Conservation (phyloP, 2,888 invertebrate species). For the Melinopterus prodromus region DNA sequence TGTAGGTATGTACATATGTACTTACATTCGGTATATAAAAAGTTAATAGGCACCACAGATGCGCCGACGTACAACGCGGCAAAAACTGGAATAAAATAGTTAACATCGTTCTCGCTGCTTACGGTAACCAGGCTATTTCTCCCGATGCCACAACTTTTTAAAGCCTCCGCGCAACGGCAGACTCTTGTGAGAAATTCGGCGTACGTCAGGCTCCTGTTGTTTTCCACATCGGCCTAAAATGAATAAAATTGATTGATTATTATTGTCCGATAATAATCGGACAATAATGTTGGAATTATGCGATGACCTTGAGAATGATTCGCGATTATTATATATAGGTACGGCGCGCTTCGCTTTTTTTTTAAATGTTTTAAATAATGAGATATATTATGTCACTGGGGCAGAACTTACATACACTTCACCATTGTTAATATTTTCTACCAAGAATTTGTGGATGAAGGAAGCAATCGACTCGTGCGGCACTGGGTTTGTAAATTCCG, state of each 20-base stretch:
- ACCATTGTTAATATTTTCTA: constrained; percentile 13
- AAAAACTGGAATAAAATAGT: constrained; percentile 68
- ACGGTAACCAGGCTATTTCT: constrained; percentile 72
- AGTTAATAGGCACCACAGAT: constrained; percentile 30
- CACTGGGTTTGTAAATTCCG: constrained; percentile 14
- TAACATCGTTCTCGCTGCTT: constrained; percentile 73
- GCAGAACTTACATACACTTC: constrained; percentile 10
- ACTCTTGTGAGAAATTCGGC: constrained; percentile 10
- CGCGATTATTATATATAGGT: not conserved
- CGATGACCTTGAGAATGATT: not conserved
- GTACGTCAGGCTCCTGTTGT: constrained; percentile 16
- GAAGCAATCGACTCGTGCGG: constrained; percentile 17
- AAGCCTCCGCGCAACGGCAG: constrained; percentile 16
- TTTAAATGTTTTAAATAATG: not conserved
- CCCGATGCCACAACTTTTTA: constrained; percentile 7
- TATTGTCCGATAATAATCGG: too few relatives aligned
- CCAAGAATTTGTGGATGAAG: not conserved
- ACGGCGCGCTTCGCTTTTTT: not conserved
- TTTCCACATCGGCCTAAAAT: constrained; percentile 18
- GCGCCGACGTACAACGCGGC: constrained; percentile 30
- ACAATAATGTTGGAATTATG: not conserved
- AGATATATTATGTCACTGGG: not conserved
- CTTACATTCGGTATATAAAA: constrained; percentile 33
- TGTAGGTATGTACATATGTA: too few relatives aligned
- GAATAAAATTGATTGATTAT: constrained; percentile 8